A percentile compares a stretch with the other conserved stretches of the same genome.
These are phyloP conservation scores for Felis catus DNA, from an alignment of 2,113 vertebrate species.

Conservation along the genomic window DNA sequence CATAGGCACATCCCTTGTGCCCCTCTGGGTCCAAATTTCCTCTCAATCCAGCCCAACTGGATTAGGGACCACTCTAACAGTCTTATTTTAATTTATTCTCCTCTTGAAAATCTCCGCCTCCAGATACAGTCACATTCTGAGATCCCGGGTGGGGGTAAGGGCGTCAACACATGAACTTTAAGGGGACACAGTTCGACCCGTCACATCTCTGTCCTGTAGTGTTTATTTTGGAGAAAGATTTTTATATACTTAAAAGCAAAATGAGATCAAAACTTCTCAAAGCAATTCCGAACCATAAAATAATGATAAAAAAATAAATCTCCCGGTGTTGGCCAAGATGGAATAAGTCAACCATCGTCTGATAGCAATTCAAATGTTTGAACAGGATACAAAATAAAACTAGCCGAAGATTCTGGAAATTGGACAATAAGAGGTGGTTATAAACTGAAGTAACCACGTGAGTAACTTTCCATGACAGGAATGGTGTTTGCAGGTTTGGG, in stretches of 20 bases:
- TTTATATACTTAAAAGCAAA: background rate
- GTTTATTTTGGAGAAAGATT: background rate
- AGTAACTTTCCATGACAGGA: background rate
- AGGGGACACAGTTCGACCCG: background rate
- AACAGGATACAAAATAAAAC: background rate
- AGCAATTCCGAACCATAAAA: background rate
- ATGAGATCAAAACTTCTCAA: background rate
- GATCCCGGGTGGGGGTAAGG: fast-evolving
- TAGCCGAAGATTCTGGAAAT: background rate
- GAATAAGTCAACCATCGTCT: background rate
- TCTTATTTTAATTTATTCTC: background rate
- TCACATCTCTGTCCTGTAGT: background rate
- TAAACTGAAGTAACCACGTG: background rate
- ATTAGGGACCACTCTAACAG: fast-evolving
- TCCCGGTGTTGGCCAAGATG: background rate
- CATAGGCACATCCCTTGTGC: fast-evolving
- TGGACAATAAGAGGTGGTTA: fast-evolving
- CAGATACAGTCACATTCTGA: background rate
- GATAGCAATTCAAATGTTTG: background rate
- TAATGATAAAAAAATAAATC: no score
- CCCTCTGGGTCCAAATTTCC: no score
- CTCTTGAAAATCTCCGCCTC: background rate
- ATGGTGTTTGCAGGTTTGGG: no score
- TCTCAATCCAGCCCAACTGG: no score
- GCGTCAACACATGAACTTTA: background rate